Evolutionary conservation across 2,113 vertebrate genomes (phyloP).

Genomic region (Gobius niger): DNA sequence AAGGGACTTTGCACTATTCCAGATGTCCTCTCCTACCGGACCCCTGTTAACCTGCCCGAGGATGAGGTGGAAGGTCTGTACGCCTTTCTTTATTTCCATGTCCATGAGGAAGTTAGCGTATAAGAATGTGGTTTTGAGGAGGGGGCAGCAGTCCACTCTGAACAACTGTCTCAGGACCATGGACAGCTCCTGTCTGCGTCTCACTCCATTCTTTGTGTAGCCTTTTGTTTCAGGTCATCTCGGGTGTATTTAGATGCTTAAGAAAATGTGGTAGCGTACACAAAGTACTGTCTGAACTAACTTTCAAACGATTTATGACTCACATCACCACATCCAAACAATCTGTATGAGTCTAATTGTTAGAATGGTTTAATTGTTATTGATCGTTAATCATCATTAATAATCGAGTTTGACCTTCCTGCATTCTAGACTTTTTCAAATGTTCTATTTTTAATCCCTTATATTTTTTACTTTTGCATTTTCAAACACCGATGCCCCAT

Average conservation of each 20-base stretch:
- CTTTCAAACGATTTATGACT: no score
- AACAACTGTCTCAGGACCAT: constrained; percentile 37
- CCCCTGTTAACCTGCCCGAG: constrained; percentile 87
- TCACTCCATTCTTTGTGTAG: not conserved
- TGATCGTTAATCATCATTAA: not conserved
- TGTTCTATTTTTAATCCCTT: not conserved
- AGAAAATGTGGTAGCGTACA: no score
- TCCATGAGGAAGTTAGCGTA: not conserved
- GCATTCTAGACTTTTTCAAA: not conserved
- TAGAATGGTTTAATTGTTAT: no score
- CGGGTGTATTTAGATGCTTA: not conserved
- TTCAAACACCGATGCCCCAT: not conserved
- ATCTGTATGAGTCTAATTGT: not conserved
- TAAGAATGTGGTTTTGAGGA: not conserved
- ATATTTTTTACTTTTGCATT: not conserved
- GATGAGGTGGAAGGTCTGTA: constrained; percentile 94
- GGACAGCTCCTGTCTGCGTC: constrained; percentile 38
- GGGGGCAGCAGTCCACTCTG: not conserved
- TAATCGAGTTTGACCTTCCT: not conserved
- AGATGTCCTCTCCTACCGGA: constrained; percentile 86
- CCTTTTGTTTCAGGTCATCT: not conserved
- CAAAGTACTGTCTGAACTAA: no score
- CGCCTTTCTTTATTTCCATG: not conserved
- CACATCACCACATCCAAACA: no score
- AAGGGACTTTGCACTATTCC: constrained; percentile 95